Evolutionary conservation across 2,888 invertebrate genomes (phyloP).

Genomic region (Apotomis capreana): DNA sequence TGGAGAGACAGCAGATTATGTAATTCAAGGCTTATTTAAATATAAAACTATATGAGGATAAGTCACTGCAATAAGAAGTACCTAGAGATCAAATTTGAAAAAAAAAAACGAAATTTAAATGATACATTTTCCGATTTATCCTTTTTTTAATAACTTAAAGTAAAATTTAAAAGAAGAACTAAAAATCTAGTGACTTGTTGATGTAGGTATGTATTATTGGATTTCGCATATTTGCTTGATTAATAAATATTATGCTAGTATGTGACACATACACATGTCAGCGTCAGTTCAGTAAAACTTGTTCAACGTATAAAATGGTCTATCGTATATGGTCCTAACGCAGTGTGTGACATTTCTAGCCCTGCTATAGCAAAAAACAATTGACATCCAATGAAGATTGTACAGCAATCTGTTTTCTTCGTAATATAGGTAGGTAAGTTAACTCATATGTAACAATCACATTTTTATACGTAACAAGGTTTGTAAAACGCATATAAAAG

Average conservation of each 20-base stretch:
- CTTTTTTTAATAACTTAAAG: no score
- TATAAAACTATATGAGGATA: no score
- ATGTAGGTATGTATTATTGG: no score
- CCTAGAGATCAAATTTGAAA: no score
- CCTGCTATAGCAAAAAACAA: neutral
- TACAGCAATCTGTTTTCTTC: conserved; percentile 3
- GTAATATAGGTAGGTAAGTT: neutral
- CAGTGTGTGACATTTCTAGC: neutral
- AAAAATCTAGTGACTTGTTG: no score
- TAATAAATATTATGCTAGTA: no score
- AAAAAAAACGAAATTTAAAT: no score
- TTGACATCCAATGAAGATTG: neutral
- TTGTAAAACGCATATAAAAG: conserved; percentile 47
- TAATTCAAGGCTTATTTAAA: neutral
- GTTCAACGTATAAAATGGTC: neutral
- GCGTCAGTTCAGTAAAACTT: neutral
- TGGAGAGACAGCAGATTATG: conserved; percentile 60
- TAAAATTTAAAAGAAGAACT: no score
- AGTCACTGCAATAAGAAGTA: no score
- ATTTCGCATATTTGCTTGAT: no score
- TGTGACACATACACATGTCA: neutral
- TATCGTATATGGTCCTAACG: conserved; percentile 1
- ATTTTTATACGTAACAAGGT: conserved; percentile 33
- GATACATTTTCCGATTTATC: no score
- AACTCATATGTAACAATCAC: neutral